Evolutionary conservation across 23 tunicate species (phyloP), one percentile per base, ranked within the genome.

Genomic region (Phallusia fumigata): DNA sequence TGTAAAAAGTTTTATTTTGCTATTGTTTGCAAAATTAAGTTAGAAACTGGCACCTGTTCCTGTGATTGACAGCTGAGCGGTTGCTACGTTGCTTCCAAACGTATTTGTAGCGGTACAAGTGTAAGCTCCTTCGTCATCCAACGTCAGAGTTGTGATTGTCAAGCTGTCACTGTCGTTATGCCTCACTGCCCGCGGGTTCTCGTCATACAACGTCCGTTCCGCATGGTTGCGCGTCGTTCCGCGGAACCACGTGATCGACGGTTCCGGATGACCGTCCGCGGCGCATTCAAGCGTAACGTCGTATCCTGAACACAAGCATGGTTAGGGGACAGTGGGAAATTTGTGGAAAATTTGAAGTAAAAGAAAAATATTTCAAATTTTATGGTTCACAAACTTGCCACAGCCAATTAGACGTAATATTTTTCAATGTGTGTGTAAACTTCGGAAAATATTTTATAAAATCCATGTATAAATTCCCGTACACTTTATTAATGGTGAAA

Each of bases 251-350:
- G 86, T 79, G 13, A 94, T 75, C 36, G 73, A 73, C 19, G 98
- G 98, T 36, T 30, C 51, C n/a, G 98, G 98, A 72, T 85, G 74
- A 35, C 98, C 98, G 34, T 84, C 87, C 30, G 98, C 98, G n/a
- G 30, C 87, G 79, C 98, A 94, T 19, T 84, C 90, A 45, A 94
- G 3, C 16, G 80, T 82, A 11, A 50, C 84, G 53, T 79, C 74
- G 31, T 16, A 35, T 34, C 94, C 98, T 92, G 83, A 58, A 6
- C 26, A 58, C 26, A 13, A 6, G 69, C n/a, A n/a, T n/a, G n/a
- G n/a, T n/a, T n/a, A n/a, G n/a, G n/a, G n/a, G n/a, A n/a, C n/a
- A n/a, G n/a, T n/a, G n/a, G n/a, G n/a, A n/a, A n/a, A n/a, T n/a
- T n/a, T n/a, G n/a, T n/a, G n/a, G n/a, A n/a, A n/a, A n/a, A n/a